phyloP scores from a whole-genome alignment of 1,140 invertebrate genomes.

The Drosophila takahashii region DNA sequence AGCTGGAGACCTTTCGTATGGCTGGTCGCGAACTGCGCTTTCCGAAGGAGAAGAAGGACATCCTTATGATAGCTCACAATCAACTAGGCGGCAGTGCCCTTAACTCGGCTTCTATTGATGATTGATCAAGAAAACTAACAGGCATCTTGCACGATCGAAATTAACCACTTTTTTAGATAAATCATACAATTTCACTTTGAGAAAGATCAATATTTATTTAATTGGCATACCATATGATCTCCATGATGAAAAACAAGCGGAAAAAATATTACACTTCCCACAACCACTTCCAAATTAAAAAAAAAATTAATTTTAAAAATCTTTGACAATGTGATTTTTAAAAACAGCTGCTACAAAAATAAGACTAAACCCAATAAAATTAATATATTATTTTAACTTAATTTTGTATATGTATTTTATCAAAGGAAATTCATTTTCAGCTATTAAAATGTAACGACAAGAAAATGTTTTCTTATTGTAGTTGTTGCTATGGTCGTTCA shows the following conservation, averaged over 20 bases:
- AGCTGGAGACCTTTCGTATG: constrained; percentile 94
- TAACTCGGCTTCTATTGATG: constrained; percentile 81
- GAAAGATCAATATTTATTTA: constrained; percentile 57
- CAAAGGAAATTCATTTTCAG: background rate
- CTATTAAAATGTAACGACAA: background rate
- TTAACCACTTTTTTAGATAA: constrained; percentile 36
- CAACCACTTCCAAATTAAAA: constrained; percentile 38
- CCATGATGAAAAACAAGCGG: constrained; percentile 52
- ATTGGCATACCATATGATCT: constrained; percentile 78
- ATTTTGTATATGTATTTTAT: background rate
- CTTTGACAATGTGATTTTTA: constrained; percentile 41
- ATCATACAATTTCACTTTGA: constrained; percentile 32
- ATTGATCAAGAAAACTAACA: constrained; percentile 48
- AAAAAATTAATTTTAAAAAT: constrained; percentile 31
- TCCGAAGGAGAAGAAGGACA: constrained; percentile 98
- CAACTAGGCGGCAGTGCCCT: constrained; percentile 88
- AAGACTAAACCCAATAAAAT: constrained; percentile 44
- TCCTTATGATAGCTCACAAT: constrained; percentile 94
- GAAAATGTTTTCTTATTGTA: too few species aligned
- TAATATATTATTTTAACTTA: constrained; percentile 28
- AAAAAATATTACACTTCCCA: constrained; percentile 32
- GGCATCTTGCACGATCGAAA: constrained; percentile 12
- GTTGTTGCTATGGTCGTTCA: too few species aligned
- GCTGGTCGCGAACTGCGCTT: constrained; percentile 96
- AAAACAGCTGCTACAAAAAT: constrained; percentile 44